These are phyloP conservation scores for Coranthus polyacanthus DNA, from an alignment of 2,797 vertebrate species.

Conservation along the genomic window DNA sequence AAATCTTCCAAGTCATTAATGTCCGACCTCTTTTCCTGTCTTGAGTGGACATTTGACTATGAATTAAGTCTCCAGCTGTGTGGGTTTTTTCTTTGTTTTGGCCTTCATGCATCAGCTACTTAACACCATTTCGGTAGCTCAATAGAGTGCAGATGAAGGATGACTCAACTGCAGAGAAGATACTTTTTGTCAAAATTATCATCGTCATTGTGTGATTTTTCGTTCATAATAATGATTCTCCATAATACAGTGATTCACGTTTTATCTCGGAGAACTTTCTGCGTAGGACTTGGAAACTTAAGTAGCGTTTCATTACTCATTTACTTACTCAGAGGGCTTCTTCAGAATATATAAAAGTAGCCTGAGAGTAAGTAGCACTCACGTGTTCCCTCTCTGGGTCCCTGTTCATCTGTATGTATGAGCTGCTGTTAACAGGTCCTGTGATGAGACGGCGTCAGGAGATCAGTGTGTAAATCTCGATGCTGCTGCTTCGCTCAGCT, in stretches of 20 bases:
- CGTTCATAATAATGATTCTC: too few relatives aligned
- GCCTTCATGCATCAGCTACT: background rate
- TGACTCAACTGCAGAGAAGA: background rate
- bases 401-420: conserved; percentile 64
- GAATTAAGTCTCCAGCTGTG: too few relatives aligned
- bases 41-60: too few relatives aligned
- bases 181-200: background rate
- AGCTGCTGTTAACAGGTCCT: conserved; percentile 63
- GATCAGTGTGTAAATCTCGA: conserved; percentile 60
- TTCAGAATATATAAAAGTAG: conserved; percentile 27
- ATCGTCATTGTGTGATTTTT: too few relatives aligned
- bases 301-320: conserved; percentile 12
- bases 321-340: conserved; percentile 10
- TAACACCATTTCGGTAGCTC: background rate
- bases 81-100: background rate
- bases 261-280: conserved; percentile 12
- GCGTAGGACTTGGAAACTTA: background rate
- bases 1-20: too few relatives aligned
- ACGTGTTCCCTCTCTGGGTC: too few relatives aligned
- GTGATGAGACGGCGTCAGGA: conserved; percentile 47
- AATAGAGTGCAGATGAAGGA: background rate
- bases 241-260: background rate
- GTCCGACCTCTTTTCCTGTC: too few relatives aligned
- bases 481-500: conserved; percentile 54
- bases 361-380: conserved; percentile 33